These are phyloP conservation scores for Psilanteris sp. DNA, from an alignment of 1,140 invertebrate genomes.

Conservation along the genomic window DNA sequence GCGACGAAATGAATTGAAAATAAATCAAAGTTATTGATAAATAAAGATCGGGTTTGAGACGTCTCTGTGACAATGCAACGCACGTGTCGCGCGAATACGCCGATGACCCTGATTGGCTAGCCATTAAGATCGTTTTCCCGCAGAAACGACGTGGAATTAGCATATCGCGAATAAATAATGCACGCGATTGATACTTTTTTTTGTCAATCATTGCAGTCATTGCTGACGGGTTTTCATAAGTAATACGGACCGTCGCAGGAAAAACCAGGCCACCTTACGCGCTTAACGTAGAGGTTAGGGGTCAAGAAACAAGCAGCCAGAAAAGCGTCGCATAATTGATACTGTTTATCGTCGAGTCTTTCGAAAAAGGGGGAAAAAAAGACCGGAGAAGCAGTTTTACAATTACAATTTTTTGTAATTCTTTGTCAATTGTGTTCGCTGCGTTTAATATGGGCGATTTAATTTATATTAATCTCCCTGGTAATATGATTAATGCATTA, in stretches of 20 bases:
- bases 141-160: conserved; percentile 9
- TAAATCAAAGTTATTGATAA: neutral
- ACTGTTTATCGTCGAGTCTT: too few species aligned
- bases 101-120: conserved; percentile 11
- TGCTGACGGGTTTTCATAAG: conserved; percentile 51
- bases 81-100: conserved; percentile 9
- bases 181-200: conserved; percentile 48
- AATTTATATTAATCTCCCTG: too few species aligned
- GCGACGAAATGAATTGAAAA: too few species aligned
- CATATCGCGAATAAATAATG: conserved; percentile 42
- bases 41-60: neutral
- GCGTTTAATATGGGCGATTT: too few species aligned
- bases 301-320: conserved; percentile 33
- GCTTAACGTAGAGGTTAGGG: conserved; percentile 28
- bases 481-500: too few species aligned
- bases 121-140: conserved; percentile 17
- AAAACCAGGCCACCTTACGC: conserved; percentile 49
- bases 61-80: neutral
- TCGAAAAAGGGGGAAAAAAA: too few species aligned
- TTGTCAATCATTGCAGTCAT: conserved; percentile 37
- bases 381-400: too few species aligned
- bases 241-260: conserved; percentile 13
- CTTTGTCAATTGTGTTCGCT: too few species aligned
- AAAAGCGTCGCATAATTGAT: too few species aligned
- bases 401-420: too few species aligned